Base-by-base conservation (phyloP, 2,888 invertebrate species). In the Erannis defoliaria region DNA sequence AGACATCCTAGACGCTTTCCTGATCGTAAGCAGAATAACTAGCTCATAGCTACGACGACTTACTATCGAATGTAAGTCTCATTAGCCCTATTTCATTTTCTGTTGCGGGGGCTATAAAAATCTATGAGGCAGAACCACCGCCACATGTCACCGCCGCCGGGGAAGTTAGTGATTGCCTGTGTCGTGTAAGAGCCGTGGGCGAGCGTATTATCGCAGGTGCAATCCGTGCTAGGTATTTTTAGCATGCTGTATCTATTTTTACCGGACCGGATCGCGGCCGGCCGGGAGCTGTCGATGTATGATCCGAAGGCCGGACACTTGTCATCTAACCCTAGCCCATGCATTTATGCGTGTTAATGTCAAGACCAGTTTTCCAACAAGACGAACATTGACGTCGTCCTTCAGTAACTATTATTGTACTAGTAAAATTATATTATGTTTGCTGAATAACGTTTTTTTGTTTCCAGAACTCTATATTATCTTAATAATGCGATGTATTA, bases 151-250 rank as follows among this genome's bases (percentile, higher is more conserved):
- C 19, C 59, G 42, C 14, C n/a, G 40, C 19, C 59, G 62, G 33
- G 48, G 42, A 59, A 51, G 49, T 51, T 66, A 45, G 59, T 45
- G 54, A 46, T 56, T 59, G 61, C 55, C 64, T 56, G 18, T 55
- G 51, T 29, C 42, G 55, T 61, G 48, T 58, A 38, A 50, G 55
- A 53, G 31, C 55, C 55, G 67, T 65, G 57, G 60, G 64, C 55
- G 71, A 79, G 48, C 21, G 46, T 18, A 31, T 40, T 56, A 53
- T 80, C 78, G 86, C 87, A 88, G 85, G 88, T 89, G 86, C 83
- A 87, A 90, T 86, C 86, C 81, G 84, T 86, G 82, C 79, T 76
- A 80, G 68, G 75, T 91, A 91, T 91, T 90, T 90, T 88, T 90
- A 91, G 89, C 81, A 66, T 58, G 66, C 56, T 67, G 37, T 58